Conservation (phyloP, 2,888 invertebrate genomes). For the Dexiosoma caninum region DNA sequence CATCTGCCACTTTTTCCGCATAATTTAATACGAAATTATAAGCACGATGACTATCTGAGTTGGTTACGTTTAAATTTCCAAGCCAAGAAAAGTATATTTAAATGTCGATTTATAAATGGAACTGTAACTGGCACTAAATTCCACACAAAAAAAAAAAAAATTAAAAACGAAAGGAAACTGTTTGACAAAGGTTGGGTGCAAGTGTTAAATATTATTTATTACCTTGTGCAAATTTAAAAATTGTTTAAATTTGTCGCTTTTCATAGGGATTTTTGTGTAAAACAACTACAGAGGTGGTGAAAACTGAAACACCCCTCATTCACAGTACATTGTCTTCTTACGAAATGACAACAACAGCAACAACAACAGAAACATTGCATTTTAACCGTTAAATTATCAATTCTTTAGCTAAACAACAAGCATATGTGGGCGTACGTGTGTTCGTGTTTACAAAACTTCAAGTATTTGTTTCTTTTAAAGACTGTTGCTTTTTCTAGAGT, state of each 20-base stretch:
- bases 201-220: constrained; percentile 60
- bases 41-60: too few relatives aligned
- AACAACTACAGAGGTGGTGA: background rate
- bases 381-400: constrained; percentile 52
- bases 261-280: background rate
- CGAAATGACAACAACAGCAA: constrained; percentile 15
- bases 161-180: too few relatives aligned
- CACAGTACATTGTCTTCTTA: background rate
- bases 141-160: too few relatives aligned
- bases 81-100: background rate
- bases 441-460: constrained; percentile 12
- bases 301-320: constrained; percentile 5
- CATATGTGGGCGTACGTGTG: background rate
- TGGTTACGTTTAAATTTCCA: constrained; percentile 11
- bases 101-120: background rate
- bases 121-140: background rate
- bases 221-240: constrained; percentile 42
- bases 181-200: constrained; percentile 5
- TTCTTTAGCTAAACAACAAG: background rate
- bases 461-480: constrained; percentile 36
- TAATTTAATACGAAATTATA: too few relatives aligned
- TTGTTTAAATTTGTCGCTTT: constrained; percentile 10
- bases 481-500: constrained; percentile 45
- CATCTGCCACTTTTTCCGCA: too few relatives aligned
- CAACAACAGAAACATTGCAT: constrained; percentile 40